Evolutionary conservation across 2,888 invertebrate species (phyloP).

Genomic region (Crossocerus cetratus): DNA sequence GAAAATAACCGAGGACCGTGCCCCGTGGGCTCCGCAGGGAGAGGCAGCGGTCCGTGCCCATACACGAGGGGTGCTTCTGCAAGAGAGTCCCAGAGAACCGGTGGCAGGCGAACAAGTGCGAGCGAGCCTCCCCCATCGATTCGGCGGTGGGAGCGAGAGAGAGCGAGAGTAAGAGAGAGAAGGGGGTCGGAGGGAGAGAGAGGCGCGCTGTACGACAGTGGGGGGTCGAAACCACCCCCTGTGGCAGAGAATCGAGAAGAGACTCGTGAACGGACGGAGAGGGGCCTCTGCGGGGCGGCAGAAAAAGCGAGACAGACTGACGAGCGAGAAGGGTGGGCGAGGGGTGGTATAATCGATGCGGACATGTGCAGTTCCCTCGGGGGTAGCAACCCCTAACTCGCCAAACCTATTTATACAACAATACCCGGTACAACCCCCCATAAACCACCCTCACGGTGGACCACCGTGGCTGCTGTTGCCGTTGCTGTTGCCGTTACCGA

Average conservation of each 20-base stretch:
- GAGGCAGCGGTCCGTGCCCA: constrained; percentile 46
- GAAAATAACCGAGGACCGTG: constrained; percentile 74
- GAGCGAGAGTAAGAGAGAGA: constrained; percentile 13
- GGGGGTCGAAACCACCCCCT: constrained; percentile 56
- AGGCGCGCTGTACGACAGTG: constrained; percentile 44
- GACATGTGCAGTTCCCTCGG: constrained; percentile 77
- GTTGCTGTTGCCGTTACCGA: constrained; percentile 37
- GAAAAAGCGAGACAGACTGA: constrained; percentile 19
- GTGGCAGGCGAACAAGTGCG: constrained; percentile 8
- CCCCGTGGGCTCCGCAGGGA: constrained; percentile 66
- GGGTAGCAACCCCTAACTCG: constrained; percentile 76
- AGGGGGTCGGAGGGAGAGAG: constrained; percentile 32
- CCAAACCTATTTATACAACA: constrained; percentile 78
- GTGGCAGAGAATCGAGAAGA: constrained; percentile 55
- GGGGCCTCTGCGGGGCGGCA: constrained; percentile 23
- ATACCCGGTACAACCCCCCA: constrained; percentile 74
- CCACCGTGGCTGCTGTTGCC: constrained; percentile 64
- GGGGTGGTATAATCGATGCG: constrained; percentile 75
- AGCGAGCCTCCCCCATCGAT: constrained; percentile 2
- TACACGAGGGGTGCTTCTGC: constrained; percentile 34
- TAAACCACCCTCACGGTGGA: constrained; percentile 73
- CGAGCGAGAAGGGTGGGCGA: constrained; percentile 45
- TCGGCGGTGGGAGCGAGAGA: neutral
- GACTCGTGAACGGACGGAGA: constrained; percentile 43
- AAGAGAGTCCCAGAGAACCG: constrained; percentile 4